Evolutionary conservation across 2,888 invertebrate genomes (phyloP).

Genomic region (Isoperla grammatica): DNA sequence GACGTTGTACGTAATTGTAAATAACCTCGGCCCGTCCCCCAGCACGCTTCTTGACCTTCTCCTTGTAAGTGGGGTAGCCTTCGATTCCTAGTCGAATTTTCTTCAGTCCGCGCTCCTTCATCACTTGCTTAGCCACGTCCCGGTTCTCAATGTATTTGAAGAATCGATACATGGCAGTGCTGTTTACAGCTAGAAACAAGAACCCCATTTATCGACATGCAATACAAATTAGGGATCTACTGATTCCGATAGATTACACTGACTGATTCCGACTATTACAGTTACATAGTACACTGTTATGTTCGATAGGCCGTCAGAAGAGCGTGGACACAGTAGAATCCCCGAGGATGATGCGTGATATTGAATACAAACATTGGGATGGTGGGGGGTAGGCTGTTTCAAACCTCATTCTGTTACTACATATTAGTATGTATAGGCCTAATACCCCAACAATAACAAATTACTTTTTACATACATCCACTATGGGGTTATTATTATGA

Average conservation of each 20-base stretch:
- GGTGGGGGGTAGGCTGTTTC: too few species aligned
- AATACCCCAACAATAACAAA: too few species aligned
- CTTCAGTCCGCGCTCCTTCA: conserved; percentile 97
- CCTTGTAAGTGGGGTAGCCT: conserved; percentile 99
- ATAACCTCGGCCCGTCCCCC: conserved; percentile 96
- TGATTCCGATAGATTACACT: neutral
- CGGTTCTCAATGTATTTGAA: conserved; percentile 99
- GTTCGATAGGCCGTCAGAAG: too few species aligned
- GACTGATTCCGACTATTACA: neutral
- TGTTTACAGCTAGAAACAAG: conserved; percentile 75
- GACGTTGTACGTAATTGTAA: conserved; percentile 98
- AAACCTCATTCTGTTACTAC: too few species aligned
- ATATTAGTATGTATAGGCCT: too few species aligned
- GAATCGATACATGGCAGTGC: conserved; percentile 93
- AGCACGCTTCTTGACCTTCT: conserved; percentile 92
- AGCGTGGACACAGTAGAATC: too few species aligned
- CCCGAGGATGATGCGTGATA: too few species aligned
- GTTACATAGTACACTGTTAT: too few species aligned
- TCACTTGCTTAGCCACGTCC: conserved; percentile 97
- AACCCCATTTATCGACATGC: too few species aligned
- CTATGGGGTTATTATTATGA: too few species aligned
- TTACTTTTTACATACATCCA: too few species aligned
- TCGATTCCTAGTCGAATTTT: conserved; percentile 98
- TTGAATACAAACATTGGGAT: too few species aligned
- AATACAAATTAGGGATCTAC: neutral